Conservation (phyloP, 2,888 invertebrate species). For the Prenolepis imparis region DNA sequence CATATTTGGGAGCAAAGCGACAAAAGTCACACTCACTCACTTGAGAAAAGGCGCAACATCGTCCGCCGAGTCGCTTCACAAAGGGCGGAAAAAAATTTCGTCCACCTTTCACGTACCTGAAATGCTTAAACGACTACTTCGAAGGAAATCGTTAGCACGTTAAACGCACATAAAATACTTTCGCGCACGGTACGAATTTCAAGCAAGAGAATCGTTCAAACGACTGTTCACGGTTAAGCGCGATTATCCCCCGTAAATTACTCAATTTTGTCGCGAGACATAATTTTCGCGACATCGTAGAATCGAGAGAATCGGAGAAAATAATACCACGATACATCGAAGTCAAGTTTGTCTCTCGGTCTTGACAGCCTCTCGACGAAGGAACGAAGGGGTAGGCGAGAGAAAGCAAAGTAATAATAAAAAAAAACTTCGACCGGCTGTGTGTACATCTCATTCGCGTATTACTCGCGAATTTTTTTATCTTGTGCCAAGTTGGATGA, state of each 20-base stretch:
- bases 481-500: slow-evolving; percentile 72
- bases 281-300: background rate
- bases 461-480: slow-evolving; percentile 66
- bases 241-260: background rate
- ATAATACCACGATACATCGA: slow-evolving; percentile 20
- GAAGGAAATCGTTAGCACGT: slow-evolving; percentile 59
- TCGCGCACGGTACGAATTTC: slow-evolving; percentile 20
- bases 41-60: slow-evolving; percentile 14
- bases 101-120: slow-evolving; percentile 72
- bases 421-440: slow-evolving; percentile 67
- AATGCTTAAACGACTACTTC: slow-evolving; percentile 65
- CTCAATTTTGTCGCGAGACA: slow-evolving; percentile 26
- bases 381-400: background rate
- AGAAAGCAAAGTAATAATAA: slow-evolving; percentile 41
- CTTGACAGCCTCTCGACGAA: background rate
- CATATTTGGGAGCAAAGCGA: slow-evolving; percentile 62
- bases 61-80: slow-evolving; percentile 47
- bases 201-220: background rate
- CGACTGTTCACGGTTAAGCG: background rate
- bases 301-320: background rate
- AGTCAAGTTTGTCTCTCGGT: slow-evolving; percentile 18
- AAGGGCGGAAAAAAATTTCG: slow-evolving; percentile 71
- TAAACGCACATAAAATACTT: slow-evolving; percentile 50
- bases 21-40: slow-evolving; percentile 25
- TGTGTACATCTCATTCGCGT: slow-evolving; percentile 65